Percentiles rank a stretch among this genome's conserved stretches.
Evolutionary conservation across 2,888 invertebrate genomes (phyloP).

Genomic region (Metopia argyrocephala): DNA sequence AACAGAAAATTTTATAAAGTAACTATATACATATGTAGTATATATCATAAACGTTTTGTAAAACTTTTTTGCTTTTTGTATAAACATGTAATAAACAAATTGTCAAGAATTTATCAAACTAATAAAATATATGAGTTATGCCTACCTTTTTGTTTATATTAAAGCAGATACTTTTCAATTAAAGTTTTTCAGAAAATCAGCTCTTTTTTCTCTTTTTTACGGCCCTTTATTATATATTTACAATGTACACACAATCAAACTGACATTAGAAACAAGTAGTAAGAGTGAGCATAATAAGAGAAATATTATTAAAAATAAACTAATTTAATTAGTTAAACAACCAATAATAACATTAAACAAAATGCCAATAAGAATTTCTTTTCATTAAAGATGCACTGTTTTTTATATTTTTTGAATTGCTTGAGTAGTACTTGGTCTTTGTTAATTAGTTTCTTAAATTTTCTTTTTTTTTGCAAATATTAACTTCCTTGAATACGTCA

Average conservation of each 20-base stretch:
- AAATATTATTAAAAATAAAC: constrained; percentile 6
- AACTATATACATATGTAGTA: neutral
- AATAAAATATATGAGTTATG: neutral
- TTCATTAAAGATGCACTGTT: constrained; percentile 23
- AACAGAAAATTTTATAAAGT: neutral
- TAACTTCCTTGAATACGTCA: neutral
- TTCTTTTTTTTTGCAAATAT: constrained; percentile 2
- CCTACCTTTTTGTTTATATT: constrained; percentile 57
- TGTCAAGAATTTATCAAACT: neutral
- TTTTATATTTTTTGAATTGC: constrained; percentile 11
- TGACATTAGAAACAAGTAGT: neutral
- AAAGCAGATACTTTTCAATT: constrained; percentile 30
- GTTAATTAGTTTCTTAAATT: neutral
- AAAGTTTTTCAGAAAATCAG: constrained; percentile 16
- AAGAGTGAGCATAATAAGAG: neutral
- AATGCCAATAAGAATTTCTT: constrained; percentile 12
- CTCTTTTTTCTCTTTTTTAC: neutral
- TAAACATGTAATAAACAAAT: neutral
- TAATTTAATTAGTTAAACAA: constrained; percentile 59
- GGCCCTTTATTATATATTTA: neutral
- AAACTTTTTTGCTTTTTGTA: constrained; percentile 41
- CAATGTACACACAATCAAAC: neutral
- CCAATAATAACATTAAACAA: neutral
- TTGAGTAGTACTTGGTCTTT: neutral
- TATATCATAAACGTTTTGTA: neutral